Percentiles rank a stretch among this genome's conserved stretches.
phyloP scores from a whole-genome alignment of 2,888 invertebrate species.

The Mythimna lalbum region DNA sequence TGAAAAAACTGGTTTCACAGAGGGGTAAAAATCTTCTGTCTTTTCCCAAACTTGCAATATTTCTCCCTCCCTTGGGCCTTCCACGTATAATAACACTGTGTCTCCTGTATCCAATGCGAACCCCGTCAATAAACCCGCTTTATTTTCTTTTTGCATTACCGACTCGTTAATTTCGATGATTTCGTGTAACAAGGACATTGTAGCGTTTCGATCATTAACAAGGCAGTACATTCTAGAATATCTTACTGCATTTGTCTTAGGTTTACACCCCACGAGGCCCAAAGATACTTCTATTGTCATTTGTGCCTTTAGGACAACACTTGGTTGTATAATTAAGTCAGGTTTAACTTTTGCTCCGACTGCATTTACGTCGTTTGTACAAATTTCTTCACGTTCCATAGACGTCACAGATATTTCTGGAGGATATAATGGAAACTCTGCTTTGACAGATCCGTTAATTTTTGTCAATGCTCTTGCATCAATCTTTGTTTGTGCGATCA shows the following conservation, averaged over 20 bases:
- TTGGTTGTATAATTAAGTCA: slow-evolving; percentile 71
- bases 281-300: slow-evolving; percentile 83
- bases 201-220: slow-evolving; percentile 66
- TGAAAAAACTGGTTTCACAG: slow-evolving; percentile 77
- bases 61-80: slow-evolving; percentile 80
- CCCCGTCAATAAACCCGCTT: slow-evolving; percentile 76
- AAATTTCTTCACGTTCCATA: slow-evolving; percentile 73
- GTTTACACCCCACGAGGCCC: slow-evolving; percentile 82
- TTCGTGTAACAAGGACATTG: slow-evolving; percentile 68
- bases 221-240: slow-evolving; percentile 81
- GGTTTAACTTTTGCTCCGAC: slow-evolving; percentile 69
- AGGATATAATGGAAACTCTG: slow-evolving; percentile 82
- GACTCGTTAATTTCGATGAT: slow-evolving; percentile 77
- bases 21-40: slow-evolving; percentile 76
- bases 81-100: slow-evolving; percentile 76
- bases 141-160: slow-evolving; percentile 51
- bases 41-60: slow-evolving; percentile 81
- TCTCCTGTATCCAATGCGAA: slow-evolving; percentile 82
- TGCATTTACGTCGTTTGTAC: slow-evolving; percentile 84
- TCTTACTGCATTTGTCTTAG: slow-evolving; percentile 61
- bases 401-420: slow-evolving; percentile 62
- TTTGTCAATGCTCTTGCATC: slow-evolving; percentile 75
- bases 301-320: slow-evolving; percentile 78
- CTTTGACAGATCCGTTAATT: slow-evolving; percentile 74
- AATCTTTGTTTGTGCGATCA: slow-evolving; percentile 81